phyloP scores from a whole-genome alignment of 2,113 vertebrate species.

The Otocyon megalotis region DNA sequence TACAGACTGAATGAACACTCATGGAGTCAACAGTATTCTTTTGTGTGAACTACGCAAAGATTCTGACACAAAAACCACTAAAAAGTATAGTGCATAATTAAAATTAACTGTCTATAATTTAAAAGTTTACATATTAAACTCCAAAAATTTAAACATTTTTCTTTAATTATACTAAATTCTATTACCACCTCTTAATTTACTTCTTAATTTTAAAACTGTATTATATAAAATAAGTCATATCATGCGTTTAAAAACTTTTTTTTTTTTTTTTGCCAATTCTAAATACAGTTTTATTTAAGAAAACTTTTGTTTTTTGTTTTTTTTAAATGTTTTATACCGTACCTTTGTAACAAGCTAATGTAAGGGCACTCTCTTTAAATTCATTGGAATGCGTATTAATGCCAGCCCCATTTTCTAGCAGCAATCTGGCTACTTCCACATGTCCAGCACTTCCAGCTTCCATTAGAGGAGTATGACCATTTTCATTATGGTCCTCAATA shows the following conservation, averaged over 20 bases:
- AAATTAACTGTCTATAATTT: constrained; percentile 22
- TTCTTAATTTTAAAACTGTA: neutral
- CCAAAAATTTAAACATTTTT: constrained; percentile 11
- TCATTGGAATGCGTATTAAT: constrained; percentile 99
- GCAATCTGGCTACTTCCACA: constrained; percentile 97
- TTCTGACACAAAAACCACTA: constrained; percentile 12
- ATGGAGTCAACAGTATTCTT: neutral
- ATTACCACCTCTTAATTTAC: neutral
- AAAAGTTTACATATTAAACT: constrained; percentile 1
- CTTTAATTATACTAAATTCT: neutral
- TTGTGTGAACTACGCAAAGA: constrained; percentile 15
- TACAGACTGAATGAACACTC: neutral
- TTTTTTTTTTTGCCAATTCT: neutral
- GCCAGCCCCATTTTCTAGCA: constrained; percentile 97
- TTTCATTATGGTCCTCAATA: constrained; percentile 99
- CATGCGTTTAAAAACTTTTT: constrained; percentile 35
- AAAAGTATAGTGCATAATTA: neutral
- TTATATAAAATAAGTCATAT: constrained; percentile 27
- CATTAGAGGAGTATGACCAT: constrained; percentile 99
- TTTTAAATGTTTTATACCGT: constrained; percentile 44
- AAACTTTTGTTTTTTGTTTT: neutral
- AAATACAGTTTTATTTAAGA: no score
- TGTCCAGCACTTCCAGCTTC: constrained; percentile 98
- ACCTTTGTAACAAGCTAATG: constrained; percentile 99
- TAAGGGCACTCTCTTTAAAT: constrained; percentile 99